These are phyloP conservation scores for Hypomecis atomaria DNA, from an alignment of 2,888 invertebrate genomes.

Conservation along the genomic window DNA sequence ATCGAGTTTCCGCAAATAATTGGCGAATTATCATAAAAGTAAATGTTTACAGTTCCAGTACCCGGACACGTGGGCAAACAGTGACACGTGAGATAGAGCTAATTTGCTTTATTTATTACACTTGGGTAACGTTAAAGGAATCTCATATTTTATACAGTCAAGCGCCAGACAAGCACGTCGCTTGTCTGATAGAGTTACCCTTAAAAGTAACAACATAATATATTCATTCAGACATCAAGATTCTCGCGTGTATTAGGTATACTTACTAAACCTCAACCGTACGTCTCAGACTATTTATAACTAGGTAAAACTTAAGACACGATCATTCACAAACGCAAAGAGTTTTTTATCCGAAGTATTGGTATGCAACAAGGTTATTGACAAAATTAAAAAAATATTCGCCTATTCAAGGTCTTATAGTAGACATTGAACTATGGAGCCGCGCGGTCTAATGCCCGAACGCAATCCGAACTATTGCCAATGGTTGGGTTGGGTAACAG, in stretches of 20 bases:
- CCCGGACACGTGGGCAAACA: constrained; percentile 33
- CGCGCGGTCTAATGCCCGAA: constrained; percentile 61
- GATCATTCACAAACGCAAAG: constrained; percentile 8
- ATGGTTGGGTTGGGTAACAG: constrained; percentile 58
- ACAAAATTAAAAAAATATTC: constrained; percentile 41
- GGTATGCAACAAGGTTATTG: constrained; percentile 36
- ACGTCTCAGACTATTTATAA: neutral
- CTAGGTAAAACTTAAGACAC: neutral
- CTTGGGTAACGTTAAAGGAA: constrained; percentile 16
- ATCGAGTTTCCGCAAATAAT: constrained; percentile 24
- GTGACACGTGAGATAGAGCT: constrained; percentile 31
- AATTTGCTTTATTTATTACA: constrained; percentile 34
- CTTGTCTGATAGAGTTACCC: constrained; percentile 2
- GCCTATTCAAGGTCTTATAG: constrained; percentile 56
- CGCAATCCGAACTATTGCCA: constrained; percentile 63
- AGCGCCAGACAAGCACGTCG: neutral
- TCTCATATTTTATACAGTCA: constrained; percentile 18
- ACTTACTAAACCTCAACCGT: too few relatives aligned
- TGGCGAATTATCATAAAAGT: constrained; percentile 30
- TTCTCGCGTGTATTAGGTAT: neutral
- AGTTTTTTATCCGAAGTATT: constrained; percentile 19
- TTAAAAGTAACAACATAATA: constrained; percentile 5
- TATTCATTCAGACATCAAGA: constrained; percentile 3
- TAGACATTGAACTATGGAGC: constrained; percentile 69
- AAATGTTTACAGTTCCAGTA: constrained; percentile 35